Base-by-base conservation (phyloP, 2,797 vertebrate genomes). In the Adrianichthys oophorus region DNA sequence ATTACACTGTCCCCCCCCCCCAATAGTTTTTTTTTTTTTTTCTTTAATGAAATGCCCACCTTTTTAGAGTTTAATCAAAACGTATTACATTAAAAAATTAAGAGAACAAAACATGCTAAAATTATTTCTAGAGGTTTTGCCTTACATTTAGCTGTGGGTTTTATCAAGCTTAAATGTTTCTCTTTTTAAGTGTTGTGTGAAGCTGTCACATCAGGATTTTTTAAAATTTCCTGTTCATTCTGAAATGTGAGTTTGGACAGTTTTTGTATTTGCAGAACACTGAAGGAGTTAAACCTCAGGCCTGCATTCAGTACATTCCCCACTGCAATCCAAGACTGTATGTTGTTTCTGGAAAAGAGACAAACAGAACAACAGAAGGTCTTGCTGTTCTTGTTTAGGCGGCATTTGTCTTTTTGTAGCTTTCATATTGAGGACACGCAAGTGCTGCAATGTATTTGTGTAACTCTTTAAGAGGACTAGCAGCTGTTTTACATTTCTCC, bases 231-330 rank as follows among this genome's bases (percentile, higher is more conserved):
- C 18, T 48, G 65, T 70, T 65, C 59, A 60, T 66, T 62, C 49
- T 53, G 46, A 41, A 55, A 56, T 62, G 59, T 45, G 65, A 80
- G 56, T 67, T 50, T 65, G 51, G 16, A 3, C 47, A 24, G 47
- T 53, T 56, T 76, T 72, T 72, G 41, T 69, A 79, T 48, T 43
- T 26, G 44, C 57, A 53, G 32, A 37, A 4, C 13, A 29, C 32
- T 26, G 50, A 60, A 46, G 57, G 55, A 54, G 46, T 56, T 16
- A 52, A 73, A 70, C 62, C 62, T 67, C 56, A 50, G 51, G 52
- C 3, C 21, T 48, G 26, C 74, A 71, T 80, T 82, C 77, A 77
- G 65, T 71, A 76, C 77, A 84, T 86, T 86, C 83, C 76, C 62
- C 32, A 40, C 43, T 84, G 85, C 37, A 66, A 84, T 77, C 62